Conservation (phyloP, 2,797 vertebrate species). For the Scarus forsteni region DNA sequence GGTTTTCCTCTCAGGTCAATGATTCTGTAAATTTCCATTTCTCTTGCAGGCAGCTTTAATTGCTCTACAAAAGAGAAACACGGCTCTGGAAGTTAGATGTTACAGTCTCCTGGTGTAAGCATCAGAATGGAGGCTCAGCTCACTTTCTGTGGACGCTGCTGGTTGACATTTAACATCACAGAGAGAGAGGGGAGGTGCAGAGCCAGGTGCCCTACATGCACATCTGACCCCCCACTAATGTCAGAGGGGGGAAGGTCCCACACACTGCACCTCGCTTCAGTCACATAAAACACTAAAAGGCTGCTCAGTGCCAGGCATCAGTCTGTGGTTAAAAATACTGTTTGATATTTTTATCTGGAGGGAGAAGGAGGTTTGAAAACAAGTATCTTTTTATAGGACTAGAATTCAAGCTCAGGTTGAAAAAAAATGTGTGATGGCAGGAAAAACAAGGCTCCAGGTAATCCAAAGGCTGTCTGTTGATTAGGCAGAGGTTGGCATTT, state of each 20-base stretch:
- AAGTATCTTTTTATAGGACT: background rate
- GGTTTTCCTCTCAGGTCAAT: slow-evolving; percentile 68
- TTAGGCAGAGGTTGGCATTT: too few relatives aligned
- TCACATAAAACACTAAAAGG: slow-evolving; percentile 63
- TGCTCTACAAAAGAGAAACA: slow-evolving; percentile 65
- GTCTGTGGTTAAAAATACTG: slow-evolving; percentile 38
- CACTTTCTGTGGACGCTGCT: slow-evolving; percentile 73
- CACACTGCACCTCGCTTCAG: slow-evolving; percentile 59
- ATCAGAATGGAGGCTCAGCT: slow-evolving; percentile 75
- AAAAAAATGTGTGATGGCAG: background rate
- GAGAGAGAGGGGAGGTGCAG: slow-evolving; percentile 85
- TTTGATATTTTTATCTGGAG: slow-evolving; percentile 12
- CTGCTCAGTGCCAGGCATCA: slow-evolving; percentile 30
- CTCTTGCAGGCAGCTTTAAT: slow-evolving; percentile 72
- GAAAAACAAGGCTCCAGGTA: background rate
- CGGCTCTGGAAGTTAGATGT: slow-evolving; percentile 63
- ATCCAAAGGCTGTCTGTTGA: background rate
- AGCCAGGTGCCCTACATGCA: slow-evolving; percentile 86
- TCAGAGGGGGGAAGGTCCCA: slow-evolving; percentile 78
- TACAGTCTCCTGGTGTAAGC: slow-evolving; percentile 68
- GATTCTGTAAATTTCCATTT: slow-evolving; percentile 67
- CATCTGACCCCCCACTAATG: slow-evolving; percentile 85
- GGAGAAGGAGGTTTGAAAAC: background rate
- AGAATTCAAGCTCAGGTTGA: background rate
- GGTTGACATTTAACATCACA: slow-evolving; percentile 87